Base-by-base conservation (phyloP, 2,888 invertebrate species). In the Pycnomerus fuliginosus region DNA sequence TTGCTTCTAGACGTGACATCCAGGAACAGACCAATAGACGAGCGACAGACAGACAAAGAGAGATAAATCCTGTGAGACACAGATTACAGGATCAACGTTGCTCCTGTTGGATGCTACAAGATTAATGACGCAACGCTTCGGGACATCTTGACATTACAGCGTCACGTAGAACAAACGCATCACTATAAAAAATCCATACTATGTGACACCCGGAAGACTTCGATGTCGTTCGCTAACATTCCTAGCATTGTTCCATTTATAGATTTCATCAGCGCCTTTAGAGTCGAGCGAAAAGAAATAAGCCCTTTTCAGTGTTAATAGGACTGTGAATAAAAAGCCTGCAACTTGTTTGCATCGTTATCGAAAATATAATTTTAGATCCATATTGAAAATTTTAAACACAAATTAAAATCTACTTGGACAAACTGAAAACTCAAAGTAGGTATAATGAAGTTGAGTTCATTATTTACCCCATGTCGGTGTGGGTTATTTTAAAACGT, bases 31-130 rank as follows among this genome's bases (percentile, higher is more conserved):
- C 51, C 53, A 50, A 59, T 54, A 55, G 61, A 60, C 60, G 59
- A 56, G 53, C 60, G 60, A 63, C 62, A 62, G 60, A 62, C 64
- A 63, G 62, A 65, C 64, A 67, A 68, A 65, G 65, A 66, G 59
- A 65, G 61, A 67, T 67, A 68, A 67, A 67, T 68, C 66, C 67
- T 63, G 53, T 45, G 63, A 67, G 68, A 67, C 66, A 67, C 65
- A 67, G 68, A 68, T 68, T 68, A 68, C 63, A 53, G 67, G 67
- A 66, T 67, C 67, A 67, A 57, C 61, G 60, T 58, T 59, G 55
- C 60, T 61, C 52, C 56, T 56, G 61, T 56, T 58, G 58, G 56
- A 60, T 61, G 61, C 53, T 59, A 56, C 59, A 67, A 68, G 68
- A 68, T 68, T 67, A 67, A 68, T 67, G 67, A 64, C 61, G 58